Percentiles rank a stretch among this genome's conserved stretches.
These are phyloP conservation scores for Oreortyx pictus DNA, from an alignment of 2,797 vertebrate genomes.

Conservation along the genomic window DNA sequence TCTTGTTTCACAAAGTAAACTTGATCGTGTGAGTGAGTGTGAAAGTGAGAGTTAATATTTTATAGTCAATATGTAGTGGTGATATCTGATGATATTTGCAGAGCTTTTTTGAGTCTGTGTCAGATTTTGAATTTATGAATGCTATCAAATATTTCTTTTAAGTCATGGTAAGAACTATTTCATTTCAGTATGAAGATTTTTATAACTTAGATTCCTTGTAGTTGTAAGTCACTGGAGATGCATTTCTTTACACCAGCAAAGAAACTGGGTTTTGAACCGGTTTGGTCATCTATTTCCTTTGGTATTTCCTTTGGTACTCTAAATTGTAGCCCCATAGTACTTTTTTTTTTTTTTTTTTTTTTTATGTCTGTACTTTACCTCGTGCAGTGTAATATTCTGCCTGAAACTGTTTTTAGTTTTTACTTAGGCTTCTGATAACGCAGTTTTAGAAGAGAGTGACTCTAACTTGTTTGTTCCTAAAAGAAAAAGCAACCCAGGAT, in stretches of 20 bases:
- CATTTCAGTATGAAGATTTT: not conserved
- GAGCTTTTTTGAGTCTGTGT: not conserved
- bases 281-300: not conserved
- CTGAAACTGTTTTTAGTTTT: not conserved
- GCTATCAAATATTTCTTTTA: not conserved
- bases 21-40: not conserved
- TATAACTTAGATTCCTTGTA: not conserved
- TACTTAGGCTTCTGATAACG: not conserved
- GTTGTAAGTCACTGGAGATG: not conserved
- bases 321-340: not conserved
- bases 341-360: not conserved
- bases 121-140: not conserved
- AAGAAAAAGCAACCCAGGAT: not conserved
- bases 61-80: not conserved
- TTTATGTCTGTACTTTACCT: not conserved
- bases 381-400: not conserved
- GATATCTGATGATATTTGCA: not conserved
- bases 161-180: not conserved
- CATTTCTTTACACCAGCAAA: not conserved
- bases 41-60: constrained; percentile 1
- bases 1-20: not conserved
- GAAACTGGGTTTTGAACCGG: not conserved
- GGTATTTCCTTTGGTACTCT: not conserved
- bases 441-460: not conserved
- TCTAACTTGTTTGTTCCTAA: not conserved